These are phyloP conservation scores for Phrynosoma platyrhinos DNA, from an alignment of 2,113 vertebrate genomes.

Conservation along the genomic window DNA sequence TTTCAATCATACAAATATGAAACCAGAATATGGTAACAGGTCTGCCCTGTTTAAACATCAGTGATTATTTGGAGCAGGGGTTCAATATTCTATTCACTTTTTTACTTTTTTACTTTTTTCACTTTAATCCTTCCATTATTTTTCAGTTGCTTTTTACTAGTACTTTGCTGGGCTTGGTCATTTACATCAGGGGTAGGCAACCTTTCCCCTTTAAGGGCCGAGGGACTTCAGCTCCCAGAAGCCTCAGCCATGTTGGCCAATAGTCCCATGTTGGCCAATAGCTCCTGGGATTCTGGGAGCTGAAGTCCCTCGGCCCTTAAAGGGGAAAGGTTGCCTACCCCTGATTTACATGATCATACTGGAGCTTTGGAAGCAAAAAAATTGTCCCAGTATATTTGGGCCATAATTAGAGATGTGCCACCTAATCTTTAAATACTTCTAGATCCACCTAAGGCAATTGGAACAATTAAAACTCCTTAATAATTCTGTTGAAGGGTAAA, in stretches of 20 bases:
- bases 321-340: too few relatives aligned
- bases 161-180: neutral
- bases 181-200: neutral
- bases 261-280: too few relatives aligned
- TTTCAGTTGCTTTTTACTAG: neutral
- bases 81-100: too few relatives aligned
- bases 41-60: neutral
- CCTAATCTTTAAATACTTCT: neutral
- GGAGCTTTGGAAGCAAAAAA: neutral
- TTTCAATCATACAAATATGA: neutral
- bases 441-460: neutral
- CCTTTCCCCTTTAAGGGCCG: too few relatives aligned
- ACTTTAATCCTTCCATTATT: neutral
- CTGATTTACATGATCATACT: too few relatives aligned
- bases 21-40: neutral
- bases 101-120: too few relatives aligned
- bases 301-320: too few relatives aligned
- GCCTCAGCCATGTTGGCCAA: too few relatives aligned
- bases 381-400: neutral
- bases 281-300: too few relatives aligned
- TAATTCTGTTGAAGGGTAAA: neutral
- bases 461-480: neutral
- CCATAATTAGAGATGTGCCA: neutral
- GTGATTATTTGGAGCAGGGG: neutral
- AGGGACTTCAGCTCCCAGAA: too few relatives aligned